Percentiles rank a stretch among this genome's conserved stretches.
These are phyloP conservation scores for Drosophila antonietae DNA, from an alignment of 2,888 invertebrate genomes.

Conservation along the genomic window DNA sequence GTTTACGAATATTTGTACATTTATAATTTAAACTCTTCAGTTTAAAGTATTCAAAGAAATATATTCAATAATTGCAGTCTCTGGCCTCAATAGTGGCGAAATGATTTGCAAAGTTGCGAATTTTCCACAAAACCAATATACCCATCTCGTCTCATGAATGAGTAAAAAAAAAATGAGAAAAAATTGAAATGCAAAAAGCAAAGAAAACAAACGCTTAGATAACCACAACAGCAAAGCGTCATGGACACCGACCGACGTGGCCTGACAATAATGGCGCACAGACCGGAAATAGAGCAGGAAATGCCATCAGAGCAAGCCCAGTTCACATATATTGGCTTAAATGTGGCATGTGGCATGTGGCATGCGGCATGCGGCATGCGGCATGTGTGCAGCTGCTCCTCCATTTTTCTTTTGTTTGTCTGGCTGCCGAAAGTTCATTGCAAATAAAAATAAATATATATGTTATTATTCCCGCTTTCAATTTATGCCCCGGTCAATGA, in stretches of 20 bases:
- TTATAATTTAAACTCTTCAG: too few relatives aligned
- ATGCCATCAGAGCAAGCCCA: slow-evolving; percentile 17
- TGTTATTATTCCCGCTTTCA: slow-evolving; percentile 49
- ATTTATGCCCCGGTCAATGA: slow-evolving; percentile 68
- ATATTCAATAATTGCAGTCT: too few relatives aligned
- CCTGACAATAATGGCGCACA: slow-evolving; percentile 59
- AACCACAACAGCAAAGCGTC: slow-evolving; percentile 49
- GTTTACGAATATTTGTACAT: too few relatives aligned
- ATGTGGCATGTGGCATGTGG: slow-evolving; percentile 50
- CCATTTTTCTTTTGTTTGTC: slow-evolving; percentile 7
- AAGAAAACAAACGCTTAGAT: slow-evolving; percentile 69
- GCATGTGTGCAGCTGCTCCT: slow-evolving; percentile 30
- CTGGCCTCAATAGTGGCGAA: too few relatives aligned
- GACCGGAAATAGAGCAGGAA: slow-evolving; percentile 69
- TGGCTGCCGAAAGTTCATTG: slow-evolving; percentile 57
- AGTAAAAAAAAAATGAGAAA: background rate
- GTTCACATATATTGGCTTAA: slow-evolving; percentile 57
- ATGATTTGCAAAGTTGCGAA: too few relatives aligned
- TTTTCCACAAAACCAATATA: background rate
- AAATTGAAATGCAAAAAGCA: slow-evolving; percentile 69
- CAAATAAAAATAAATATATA: slow-evolving; percentile 71
- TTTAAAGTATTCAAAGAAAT: too few relatives aligned
- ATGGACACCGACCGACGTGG: slow-evolving; percentile 10
- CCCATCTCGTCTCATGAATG: background rate
- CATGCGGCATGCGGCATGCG: slow-evolving; percentile 31